Evolutionary conservation across 2,797 vertebrate species (phyloP).

Genomic region (Brotula barbata): DNA sequence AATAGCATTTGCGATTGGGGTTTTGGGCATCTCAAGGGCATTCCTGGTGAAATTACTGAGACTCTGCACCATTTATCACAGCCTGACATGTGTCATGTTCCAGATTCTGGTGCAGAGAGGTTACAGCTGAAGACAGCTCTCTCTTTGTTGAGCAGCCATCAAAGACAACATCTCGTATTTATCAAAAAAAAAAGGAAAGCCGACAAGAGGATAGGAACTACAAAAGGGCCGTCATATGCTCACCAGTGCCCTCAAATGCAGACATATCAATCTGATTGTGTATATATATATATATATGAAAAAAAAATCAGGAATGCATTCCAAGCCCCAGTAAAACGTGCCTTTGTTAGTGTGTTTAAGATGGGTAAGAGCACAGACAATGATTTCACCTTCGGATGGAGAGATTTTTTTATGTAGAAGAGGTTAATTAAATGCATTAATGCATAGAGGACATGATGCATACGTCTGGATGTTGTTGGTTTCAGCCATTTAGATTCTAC

Average conservation of each 20-base stretch:
- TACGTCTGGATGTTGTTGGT: not conserved
- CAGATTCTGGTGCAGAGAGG: conserved; percentile 96
- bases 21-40: conserved; percentile 99
- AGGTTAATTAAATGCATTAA: conserved; percentile 1
- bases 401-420: conserved; percentile 1
- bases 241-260: conserved; percentile 36
- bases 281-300: conserved; percentile 24
- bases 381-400: conserved; percentile 12
- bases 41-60: conserved; percentile 99
- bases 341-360: conserved; percentile 31
- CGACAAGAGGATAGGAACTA: conserved; percentile 54
- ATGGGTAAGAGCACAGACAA: conserved; percentile 11
- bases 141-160: conserved; percentile 97
- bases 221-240: conserved; percentile 44
- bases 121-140: conserved; percentile 97
- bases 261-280: conserved; percentile 47
- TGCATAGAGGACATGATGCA: not conserved
- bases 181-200: conserved; percentile 67
- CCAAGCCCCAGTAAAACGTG: conserved; percentile 19
- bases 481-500: no score
- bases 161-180: conserved; percentile 83
- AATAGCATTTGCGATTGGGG: conserved; percentile 99
- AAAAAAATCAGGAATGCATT: conserved; percentile 29
- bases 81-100: conserved; percentile 99
- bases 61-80: conserved; percentile 99